A percentile compares a stretch with the other conserved stretches of the same genome.
These are phyloP conservation scores for Microtus agrestis DNA, from an alignment of 2,797 vertebrate genomes.

Conservation along the genomic window DNA sequence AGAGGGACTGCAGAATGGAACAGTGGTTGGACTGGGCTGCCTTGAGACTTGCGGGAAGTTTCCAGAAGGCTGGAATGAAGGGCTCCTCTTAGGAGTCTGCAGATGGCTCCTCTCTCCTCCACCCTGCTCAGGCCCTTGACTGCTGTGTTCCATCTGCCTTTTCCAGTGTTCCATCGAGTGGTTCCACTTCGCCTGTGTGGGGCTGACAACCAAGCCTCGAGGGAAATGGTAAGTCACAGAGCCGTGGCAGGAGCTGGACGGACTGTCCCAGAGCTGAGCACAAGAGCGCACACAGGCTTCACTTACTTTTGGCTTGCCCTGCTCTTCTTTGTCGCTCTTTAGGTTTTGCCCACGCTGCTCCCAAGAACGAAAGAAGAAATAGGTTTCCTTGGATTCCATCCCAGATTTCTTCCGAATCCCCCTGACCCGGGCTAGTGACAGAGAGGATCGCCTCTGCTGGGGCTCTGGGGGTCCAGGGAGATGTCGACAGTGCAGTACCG, in stretches of 20 bases:
- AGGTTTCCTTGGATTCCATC: conserved; percentile 82
- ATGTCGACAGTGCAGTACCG: not conserved
- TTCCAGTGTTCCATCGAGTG: conserved; percentile 98
- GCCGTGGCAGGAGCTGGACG: not conserved
- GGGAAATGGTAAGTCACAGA: conserved; percentile 95
- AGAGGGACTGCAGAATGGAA: not conserved
- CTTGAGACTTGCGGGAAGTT: not conserved
- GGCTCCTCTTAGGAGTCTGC: not conserved
- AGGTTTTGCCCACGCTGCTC: conserved; percentile 92
- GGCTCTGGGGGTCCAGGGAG: conserved; percentile 58
- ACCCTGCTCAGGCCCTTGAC: not conserved
- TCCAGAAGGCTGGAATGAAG: not conserved
- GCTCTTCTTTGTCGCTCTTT: not conserved
- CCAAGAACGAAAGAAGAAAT: conserved; percentile 92
- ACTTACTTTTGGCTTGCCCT: not conserved
- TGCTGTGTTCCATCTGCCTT: conserved; percentile 36
- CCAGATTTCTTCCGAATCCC: conserved; percentile 75
- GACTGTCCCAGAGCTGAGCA: not conserved
- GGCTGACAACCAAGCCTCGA: conserved; percentile 97
- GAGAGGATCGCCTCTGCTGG: conserved; percentile 66
- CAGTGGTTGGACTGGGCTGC: not conserved
- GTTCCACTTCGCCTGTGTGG: conserved; percentile 99
- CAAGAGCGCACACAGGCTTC: not conserved
- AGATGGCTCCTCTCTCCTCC: not conserved
- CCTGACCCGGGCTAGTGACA: conserved; percentile 68